Base-by-base conservation (phyloP, 1,140 invertebrate species). In the Prorops nasuta region DNA sequence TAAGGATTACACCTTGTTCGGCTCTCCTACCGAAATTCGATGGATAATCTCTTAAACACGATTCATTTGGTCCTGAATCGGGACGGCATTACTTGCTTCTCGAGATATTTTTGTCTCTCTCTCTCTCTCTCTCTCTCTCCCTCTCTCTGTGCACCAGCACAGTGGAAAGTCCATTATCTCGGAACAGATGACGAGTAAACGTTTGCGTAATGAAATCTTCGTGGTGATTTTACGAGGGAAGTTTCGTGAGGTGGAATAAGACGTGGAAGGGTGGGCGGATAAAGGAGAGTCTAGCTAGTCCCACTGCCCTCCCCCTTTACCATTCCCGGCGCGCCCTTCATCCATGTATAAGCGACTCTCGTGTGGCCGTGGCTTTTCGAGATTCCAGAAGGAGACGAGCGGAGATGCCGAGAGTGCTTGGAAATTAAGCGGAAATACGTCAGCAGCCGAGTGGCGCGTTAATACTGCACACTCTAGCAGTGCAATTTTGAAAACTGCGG, bases 141-240 rank as follows among this genome's bases (percentile, higher is more conserved):
- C n/a, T n/a, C n/a, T n/a, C n/a, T n/a, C n/a, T n/a, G n/a, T n/a
- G n/a, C n/a, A n/a, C n/a, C n/a, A n/a, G n/a, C n/a, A n/a, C n/a
- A n/a, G 20, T 42, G 44, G 48, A 44, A 54, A 46, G 35, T 63
- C 60, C 47, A 58, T 63, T 63, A 63, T 63, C 55, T 43, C 35
- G 51, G 46, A 53, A 61, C 56, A 60, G 63, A 64, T 59, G 55
- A 63, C 50, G 57, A 59, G 60, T 55, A 58, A 58, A 60, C 51
- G 56, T 49, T 58, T 49, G 47, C 47, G 48, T 66, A 66, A 67
- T 66, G 64, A 66, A 67, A 67, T 66, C 62, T 64, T 63, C 55
- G 53, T 48, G 51, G 49, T 58, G 54, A 61, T 65, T 65, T 68
- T 67, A 66, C 60, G 60, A 63, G 57, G 43, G 40, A 66, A 66